These are phyloP conservation scores for Drosophila subsilvestris DNA, from an alignment of 2,888 invertebrate species.

Conservation along the genomic window DNA sequence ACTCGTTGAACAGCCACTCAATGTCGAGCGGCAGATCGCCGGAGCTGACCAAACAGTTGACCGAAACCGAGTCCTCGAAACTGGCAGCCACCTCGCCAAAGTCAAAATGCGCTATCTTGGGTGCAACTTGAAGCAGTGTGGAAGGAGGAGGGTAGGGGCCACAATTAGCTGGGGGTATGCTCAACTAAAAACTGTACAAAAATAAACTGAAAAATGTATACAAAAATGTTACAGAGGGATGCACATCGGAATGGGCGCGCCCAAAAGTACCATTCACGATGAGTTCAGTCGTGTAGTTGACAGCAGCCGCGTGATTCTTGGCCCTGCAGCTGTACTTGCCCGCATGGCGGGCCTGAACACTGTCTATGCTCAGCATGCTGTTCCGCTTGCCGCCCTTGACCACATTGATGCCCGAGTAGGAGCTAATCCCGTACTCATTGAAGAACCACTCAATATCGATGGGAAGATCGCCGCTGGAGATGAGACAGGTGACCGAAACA, in stretches of 20 bases:
- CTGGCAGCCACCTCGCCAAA: slow-evolving; percentile 85
- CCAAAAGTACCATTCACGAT: slow-evolving; percentile 88
- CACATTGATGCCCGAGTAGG: slow-evolving; percentile 80
- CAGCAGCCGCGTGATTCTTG: slow-evolving; percentile 88
- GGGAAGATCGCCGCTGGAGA: slow-evolving; percentile 88
- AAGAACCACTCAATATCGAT: slow-evolving; percentile 88
- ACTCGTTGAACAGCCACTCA: slow-evolving; percentile 88
- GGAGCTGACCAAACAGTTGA: slow-evolving; percentile 89
- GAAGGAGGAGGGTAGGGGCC: neutral
- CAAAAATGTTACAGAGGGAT: slow-evolving; percentile 56
- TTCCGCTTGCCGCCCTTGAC: slow-evolving; percentile 86
- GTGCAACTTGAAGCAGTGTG: slow-evolving; percentile 86
- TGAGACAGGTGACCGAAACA: slow-evolving; percentile 88
- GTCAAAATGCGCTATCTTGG: slow-evolving; percentile 90
- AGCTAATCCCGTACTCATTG: slow-evolving; percentile 81
- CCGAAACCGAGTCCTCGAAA: slow-evolving; percentile 88
- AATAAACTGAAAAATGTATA: neutral
- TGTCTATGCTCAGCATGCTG: slow-evolving; percentile 87
- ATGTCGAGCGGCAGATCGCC: slow-evolving; percentile 91
- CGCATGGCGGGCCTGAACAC: slow-evolving; percentile 87
- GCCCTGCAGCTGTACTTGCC: slow-evolving; percentile 91
- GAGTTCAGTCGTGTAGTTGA: slow-evolving; percentile 88
- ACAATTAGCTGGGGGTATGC: neutral
- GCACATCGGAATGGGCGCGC: too few relatives aligned
- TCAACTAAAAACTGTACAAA: slow-evolving; percentile 12